These are phyloP conservation scores for Nerophis ophidion DNA, from an alignment of 2,113 vertebrate genomes.

Conservation along the genomic window DNA sequence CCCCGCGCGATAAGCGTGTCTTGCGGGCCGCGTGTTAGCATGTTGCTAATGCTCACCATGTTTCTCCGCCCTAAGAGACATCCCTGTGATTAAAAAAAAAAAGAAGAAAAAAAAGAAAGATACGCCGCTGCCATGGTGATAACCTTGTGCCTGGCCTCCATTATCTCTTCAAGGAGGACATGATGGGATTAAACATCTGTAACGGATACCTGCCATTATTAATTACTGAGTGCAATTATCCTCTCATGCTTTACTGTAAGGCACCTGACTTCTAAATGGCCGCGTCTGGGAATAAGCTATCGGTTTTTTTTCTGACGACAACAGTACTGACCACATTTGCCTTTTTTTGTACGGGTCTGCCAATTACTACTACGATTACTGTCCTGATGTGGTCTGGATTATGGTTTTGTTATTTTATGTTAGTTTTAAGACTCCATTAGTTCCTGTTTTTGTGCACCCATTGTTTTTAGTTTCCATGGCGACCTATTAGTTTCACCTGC, in stretches of 20 bases:
- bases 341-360: no score
- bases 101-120: slow-evolving; percentile 30
- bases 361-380: no score
- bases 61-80: slow-evolving; percentile 15
- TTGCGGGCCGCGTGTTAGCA: slow-evolving; percentile 46
- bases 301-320: not conserved
- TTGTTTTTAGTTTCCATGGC: no score
- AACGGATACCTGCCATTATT: slow-evolving; percentile 79
- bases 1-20: slow-evolving; percentile 53
- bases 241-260: not conserved
- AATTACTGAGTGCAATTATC: slow-evolving; percentile 74
- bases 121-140: slow-evolving; percentile 68
- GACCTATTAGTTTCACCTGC: no score
- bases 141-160: slow-evolving; percentile 76
- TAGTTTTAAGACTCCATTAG: no score
- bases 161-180: slow-evolving; percentile 68
- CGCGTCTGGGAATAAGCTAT: not conserved
- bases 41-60: not conserved
- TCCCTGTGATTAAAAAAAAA: slow-evolving; percentile 33
- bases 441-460: no score
- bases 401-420: no score
- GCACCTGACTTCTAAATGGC: not conserved
- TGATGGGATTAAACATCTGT: slow-evolving; percentile 79
- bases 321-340: no score
- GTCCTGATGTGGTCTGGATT: no score